phyloP scores from a whole-genome alignment of 2,113 vertebrate species.

The Passer montanus region DNA sequence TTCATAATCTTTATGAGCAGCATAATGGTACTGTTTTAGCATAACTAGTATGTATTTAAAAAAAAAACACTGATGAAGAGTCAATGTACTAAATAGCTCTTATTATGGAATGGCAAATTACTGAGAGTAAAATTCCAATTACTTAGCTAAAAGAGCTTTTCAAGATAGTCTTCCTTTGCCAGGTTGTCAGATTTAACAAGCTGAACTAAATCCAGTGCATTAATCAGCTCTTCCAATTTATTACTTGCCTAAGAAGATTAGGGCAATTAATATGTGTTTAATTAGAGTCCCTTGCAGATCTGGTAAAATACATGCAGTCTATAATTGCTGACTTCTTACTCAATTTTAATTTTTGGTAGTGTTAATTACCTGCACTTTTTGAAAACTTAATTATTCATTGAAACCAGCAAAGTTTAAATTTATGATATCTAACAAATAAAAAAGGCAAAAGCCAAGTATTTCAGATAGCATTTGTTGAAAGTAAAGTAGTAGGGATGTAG shows the following conservation, averaged over 20 bases:
- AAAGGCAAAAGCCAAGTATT: background rate
- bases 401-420: slow-evolving; percentile 15
- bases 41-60: background rate
- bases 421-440: background rate
- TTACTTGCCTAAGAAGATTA: slow-evolving; percentile 72
- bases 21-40: slow-evolving; percentile 29
- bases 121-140: slow-evolving; percentile 67
- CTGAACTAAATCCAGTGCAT: slow-evolving; percentile 71
- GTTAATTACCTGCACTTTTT: slow-evolving; percentile 57
- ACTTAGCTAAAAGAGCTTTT: slow-evolving; percentile 69
- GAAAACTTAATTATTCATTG: slow-evolving; percentile 40
- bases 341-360: slow-evolving; percentile 54
- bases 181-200: slow-evolving; percentile 72
- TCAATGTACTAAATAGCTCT: slow-evolving; percentile 52
- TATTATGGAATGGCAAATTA: slow-evolving; percentile 51
- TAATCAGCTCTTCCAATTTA: slow-evolving; percentile 73
- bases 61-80: slow-evolving; percentile 1
- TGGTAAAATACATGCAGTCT: slow-evolving; percentile 33
- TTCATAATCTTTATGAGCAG: slow-evolving; percentile 34
- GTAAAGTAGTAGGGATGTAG: background rate
- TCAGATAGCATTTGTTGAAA: background rate
- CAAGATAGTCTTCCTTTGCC: slow-evolving; percentile 60
- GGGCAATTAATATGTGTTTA: slow-evolving; percentile 70
- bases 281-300: slow-evolving; percentile 70
- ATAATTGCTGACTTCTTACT: slow-evolving; percentile 45